These are phyloP conservation scores for Phoxinus dragarum DNA, from an alignment of 2,797 vertebrate genomes.

Conservation along the genomic window DNA sequence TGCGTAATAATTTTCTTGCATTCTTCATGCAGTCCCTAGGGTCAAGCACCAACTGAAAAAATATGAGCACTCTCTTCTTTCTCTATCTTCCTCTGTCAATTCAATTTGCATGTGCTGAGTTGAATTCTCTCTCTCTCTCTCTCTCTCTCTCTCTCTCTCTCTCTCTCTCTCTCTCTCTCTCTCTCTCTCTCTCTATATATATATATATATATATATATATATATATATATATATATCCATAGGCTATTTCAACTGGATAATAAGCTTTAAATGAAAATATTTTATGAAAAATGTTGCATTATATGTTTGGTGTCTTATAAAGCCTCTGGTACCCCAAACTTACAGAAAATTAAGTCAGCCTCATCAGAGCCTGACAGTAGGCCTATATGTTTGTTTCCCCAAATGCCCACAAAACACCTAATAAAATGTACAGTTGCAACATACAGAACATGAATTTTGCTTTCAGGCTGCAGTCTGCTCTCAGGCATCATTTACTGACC, in stretches of 20 bases:
- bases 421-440: not conserved
- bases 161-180: too few relatives aligned
- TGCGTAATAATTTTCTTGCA: conserved; percentile 45
- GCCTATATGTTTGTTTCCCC: not conserved
- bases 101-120: conserved; percentile 11
- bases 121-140: not conserved
- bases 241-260: not conserved
- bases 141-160: too few relatives aligned
- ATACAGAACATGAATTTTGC: not conserved
- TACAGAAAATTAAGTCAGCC: not conserved
- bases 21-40: conserved; percentile 46
- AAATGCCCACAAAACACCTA: not conserved
- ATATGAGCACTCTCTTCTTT: conserved; percentile 43
- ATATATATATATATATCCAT: not conserved
- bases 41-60: conserved; percentile 62
- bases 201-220: too few relatives aligned
- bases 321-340: not conserved
- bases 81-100: conserved; percentile 17
- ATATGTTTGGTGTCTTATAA: not conserved
- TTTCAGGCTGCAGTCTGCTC: not conserved
- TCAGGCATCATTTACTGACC: conserved; percentile 10
- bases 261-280: not conserved
- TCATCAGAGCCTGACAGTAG: not conserved
- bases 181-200: too few relatives aligned
- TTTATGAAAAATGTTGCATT: not conserved